A percentile compares a stretch with the other conserved stretches of the same genome.
Evolutionary conservation across 2,113 vertebrate genomes (phyloP).

Genomic region (Rhea americana): DNA sequence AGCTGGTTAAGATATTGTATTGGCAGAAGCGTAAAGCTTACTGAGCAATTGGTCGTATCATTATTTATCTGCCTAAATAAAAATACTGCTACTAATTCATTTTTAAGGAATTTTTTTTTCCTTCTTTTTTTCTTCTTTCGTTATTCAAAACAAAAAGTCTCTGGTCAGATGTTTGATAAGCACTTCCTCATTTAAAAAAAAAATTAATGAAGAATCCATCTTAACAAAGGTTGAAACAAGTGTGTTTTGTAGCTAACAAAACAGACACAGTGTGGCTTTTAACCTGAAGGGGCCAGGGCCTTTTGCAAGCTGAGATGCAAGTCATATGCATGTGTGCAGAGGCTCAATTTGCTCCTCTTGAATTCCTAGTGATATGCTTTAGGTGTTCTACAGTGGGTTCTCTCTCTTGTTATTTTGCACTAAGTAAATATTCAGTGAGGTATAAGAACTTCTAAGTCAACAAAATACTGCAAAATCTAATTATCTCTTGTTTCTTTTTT

Average conservation of each 20-base stretch:
- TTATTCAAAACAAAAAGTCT: not conserved
- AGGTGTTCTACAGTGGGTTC: not conserved
- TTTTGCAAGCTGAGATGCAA: not conserved
- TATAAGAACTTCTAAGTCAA: not conserved
- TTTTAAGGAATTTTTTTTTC: not conserved
- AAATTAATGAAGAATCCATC: not conserved
- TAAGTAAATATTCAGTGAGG: not conserved
- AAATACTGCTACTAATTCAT: not conserved
- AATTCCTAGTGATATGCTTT: not conserved
- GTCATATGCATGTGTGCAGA: not conserved
- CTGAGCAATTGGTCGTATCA: not conserved
- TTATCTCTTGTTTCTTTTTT: too few species aligned
- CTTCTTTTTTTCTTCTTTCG: too few species aligned
- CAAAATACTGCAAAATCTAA: not conserved
- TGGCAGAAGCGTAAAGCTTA: not conserved
- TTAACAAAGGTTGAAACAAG: not conserved
- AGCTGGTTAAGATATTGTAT: not conserved
- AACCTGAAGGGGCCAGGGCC: too few species aligned
- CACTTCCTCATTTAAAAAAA: not conserved
- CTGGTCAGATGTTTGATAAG: not conserved
- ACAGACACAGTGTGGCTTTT: rapidly evolving
- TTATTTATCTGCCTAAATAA: not conserved
- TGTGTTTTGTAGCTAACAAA: not conserved
- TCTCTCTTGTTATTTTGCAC: rapidly evolving
- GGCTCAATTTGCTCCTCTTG: not conserved